phyloP scores from a whole-genome alignment of 2,888 invertebrate genomes.

The Sepioteuthis lessoniana region DNA sequence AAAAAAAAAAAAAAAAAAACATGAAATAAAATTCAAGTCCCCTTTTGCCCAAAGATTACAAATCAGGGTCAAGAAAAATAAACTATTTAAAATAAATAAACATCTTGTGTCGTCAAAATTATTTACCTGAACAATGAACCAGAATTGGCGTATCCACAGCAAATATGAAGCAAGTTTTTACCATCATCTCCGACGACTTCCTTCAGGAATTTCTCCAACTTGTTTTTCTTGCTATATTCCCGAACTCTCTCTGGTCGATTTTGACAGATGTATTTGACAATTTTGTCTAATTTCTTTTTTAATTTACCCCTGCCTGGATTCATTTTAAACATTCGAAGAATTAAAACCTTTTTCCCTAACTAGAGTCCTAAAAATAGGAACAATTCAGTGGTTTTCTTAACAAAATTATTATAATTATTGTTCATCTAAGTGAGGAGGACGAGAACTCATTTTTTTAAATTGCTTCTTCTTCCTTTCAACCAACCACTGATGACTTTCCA shows the following conservation, averaged over 20 bases:
- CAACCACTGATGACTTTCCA: too few relatives aligned
- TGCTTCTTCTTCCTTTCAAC: too few relatives aligned
- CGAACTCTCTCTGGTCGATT: conserved; percentile 9
- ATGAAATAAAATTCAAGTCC: too few relatives aligned
- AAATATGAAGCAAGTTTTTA: neutral
- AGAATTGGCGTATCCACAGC: neutral
- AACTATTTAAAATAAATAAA: neutral
- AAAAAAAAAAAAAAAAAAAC: too few relatives aligned
- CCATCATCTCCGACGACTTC: neutral
- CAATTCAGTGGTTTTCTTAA: too few relatives aligned
- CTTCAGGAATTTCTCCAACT: neutral
- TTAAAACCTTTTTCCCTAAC: too few relatives aligned
- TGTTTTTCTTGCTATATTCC: neutral
- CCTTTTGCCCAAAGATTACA: too few relatives aligned
- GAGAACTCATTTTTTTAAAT: too few relatives aligned
- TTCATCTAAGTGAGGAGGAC: too few relatives aligned
- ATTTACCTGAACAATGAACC: neutral
- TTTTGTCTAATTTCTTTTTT: conserved; percentile 14
- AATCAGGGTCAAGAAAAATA: too few relatives aligned
- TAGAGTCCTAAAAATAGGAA: too few relatives aligned
- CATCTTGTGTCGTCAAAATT: neutral
- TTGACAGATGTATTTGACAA: neutral
- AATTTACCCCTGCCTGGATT: neutral
- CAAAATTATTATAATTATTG: too few relatives aligned
- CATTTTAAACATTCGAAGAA: neutral